A percentile compares a stretch with the other conserved stretches of the same genome.
Conservation (phyloP, 2,113 vertebrate species). For the Centrocercus urophasianus region DNA sequence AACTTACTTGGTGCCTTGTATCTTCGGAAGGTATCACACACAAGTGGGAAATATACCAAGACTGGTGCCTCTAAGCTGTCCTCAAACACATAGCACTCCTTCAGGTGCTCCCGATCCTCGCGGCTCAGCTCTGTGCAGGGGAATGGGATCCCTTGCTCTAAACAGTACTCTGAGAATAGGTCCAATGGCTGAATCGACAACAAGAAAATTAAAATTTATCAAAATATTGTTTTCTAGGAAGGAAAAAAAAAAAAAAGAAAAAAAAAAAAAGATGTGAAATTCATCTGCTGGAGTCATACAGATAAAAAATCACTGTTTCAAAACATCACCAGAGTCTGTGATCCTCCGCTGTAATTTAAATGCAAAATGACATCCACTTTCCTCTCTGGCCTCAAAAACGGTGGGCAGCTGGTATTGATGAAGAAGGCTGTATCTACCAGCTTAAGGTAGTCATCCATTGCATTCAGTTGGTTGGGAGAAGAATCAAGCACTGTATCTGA, state of each 20-base stretch:
- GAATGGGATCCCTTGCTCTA: constrained; percentile 75
- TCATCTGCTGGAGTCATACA: background rate
- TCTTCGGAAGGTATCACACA: constrained; percentile 79
- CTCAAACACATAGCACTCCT: constrained; percentile 81
- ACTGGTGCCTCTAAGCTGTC: constrained; percentile 63
- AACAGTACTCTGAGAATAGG: constrained; percentile 77
- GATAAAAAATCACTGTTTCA: background rate
- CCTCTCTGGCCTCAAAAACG: constrained; percentile 77
- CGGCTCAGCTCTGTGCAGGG: constrained; percentile 63
- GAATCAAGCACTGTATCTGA: constrained; percentile 79
- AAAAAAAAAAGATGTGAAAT: background rate
- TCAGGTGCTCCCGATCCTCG: constrained; percentile 60
- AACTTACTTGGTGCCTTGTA: constrained; percentile 81
- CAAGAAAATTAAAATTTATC: background rate
- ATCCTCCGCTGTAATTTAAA: constrained; percentile 79
- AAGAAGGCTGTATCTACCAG: constrained; percentile 82
- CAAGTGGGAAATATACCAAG: constrained; percentile 79
- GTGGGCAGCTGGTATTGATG: constrained; percentile 82
- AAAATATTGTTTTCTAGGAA: background rate
- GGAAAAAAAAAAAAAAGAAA: background rate
- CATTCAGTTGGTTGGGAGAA: constrained; percentile 75
- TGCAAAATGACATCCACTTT: constrained; percentile 82
- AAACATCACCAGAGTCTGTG: constrained; percentile 75
- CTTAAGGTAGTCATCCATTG: constrained; percentile 68
- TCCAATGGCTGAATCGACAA: constrained; percentile 72